Evolutionary conservation across 2,797 vertebrate species (phyloP), one percentile per base, ranked within the genome.

Genomic region (Gallinago solitaria): DNA sequence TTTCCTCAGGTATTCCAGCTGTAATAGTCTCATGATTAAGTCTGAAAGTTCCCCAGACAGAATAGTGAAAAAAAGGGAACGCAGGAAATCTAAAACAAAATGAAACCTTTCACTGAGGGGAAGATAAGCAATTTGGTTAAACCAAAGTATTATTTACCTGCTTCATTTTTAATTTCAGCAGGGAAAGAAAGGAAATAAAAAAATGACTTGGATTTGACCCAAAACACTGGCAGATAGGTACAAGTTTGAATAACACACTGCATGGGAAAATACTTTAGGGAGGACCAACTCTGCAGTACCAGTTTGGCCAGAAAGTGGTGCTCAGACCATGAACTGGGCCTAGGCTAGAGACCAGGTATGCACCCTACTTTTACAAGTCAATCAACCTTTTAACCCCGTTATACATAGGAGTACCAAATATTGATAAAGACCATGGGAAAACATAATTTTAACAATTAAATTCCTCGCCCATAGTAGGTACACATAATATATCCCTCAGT

Each of bases 81-180:
- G 51, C n/a, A 85, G 25, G 23, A 91, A 93, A 77, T 78, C 18
- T 74, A 57, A 95, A 89, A 35, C 14, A 14, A 70, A 83, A 95
- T 80, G 53, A 68, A 93, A 47, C 10, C n/a, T 83, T 91, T 90
- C 9, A 57, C 53, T 43, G 28, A 68, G 32, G 32, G 18, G 19
- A 87, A 88, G 18, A 57, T 23, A 86, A 85, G n/a, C 71, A 74
- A 65, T 87, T 80, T 87, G 11, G 16, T 91, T 71, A 78, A 89
- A 64, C 14, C 43, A 3, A 54, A 30, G 43, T 53, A n/a, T 61
- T 87, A 53, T 80, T 95, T 1, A 5, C 14, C 18, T 83, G 16
- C 0, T 2, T 77, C 68, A 33, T 21, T 89, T 87, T 89, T 79
- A 39, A 70, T 93, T 91, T 85, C 35, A 79, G 4, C 37, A 63